These are phyloP conservation scores for Dichetophora obliterata DNA, from an alignment of 2,888 invertebrate species.

Conservation along the genomic window DNA sequence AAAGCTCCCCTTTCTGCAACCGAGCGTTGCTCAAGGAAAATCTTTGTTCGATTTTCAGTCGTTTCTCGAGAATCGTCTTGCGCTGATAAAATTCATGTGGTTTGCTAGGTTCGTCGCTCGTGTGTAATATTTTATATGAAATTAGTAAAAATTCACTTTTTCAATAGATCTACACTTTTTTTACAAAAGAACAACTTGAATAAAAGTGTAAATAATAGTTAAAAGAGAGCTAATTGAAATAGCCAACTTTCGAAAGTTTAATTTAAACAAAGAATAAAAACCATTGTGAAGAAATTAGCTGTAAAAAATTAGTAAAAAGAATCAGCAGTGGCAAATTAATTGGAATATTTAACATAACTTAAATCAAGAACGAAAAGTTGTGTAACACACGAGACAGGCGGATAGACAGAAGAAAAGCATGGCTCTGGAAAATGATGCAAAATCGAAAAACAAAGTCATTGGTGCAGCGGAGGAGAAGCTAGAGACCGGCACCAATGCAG, in stretches of 20 bases:
- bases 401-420: slow-evolving; percentile 18
- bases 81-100: slow-evolving; percentile 12
- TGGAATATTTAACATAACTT: slow-evolving; percentile 32
- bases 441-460: slow-evolving; percentile 26
- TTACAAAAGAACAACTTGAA: neutral
- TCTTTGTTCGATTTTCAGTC: slow-evolving; percentile 19
- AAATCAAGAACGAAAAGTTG: slow-evolving; percentile 27
- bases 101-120: neutral
- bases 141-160: slow-evolving; percentile 14
- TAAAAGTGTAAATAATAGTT: slow-evolving; percentile 5
- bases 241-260: neutral
- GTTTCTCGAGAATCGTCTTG: slow-evolving; percentile 22
- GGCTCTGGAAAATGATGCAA: slow-evolving; percentile 41
- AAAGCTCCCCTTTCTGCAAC: too few species aligned
- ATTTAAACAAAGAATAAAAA: slow-evolving; percentile 8
- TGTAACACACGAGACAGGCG: slow-evolving; percentile 33
- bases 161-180: slow-evolving; percentile 14
- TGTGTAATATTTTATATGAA: slow-evolving; percentile 16
- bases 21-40: too few species aligned
- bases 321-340: neutral
- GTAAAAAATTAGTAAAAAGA: neutral
- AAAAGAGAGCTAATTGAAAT: neutral
- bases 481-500: slow-evolving; percentile 48
- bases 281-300: slow-evolving; percentile 14
- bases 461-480: slow-evolving; percentile 47